A percentile compares a stretch with the other conserved stretches of the same genome.
Evolutionary conservation across 2,113 vertebrate genomes (phyloP).

Genomic region (Esox niger): DNA sequence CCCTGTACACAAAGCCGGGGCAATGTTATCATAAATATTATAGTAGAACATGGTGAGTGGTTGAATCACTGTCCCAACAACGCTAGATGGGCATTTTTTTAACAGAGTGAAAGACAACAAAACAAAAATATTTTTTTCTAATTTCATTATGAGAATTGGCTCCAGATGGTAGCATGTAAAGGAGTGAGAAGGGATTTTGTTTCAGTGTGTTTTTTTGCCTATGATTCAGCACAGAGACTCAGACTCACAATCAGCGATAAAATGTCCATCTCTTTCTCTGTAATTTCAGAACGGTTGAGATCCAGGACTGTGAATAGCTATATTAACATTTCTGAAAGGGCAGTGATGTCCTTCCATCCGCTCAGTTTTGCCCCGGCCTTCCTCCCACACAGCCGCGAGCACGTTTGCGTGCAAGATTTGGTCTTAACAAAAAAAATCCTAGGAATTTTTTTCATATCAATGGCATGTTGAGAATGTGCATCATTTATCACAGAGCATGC

Average conservation of each 20-base stretch:
- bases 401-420: not conserved
- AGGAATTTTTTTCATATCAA: too few relatives aligned
- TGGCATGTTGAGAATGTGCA: too few relatives aligned
- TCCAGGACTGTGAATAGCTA: not conserved
- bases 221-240: not conserved
- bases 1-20: constrained; percentile 3
- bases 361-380: too few relatives aligned
- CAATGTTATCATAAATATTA: constrained; percentile 13
- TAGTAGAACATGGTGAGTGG: not conserved
- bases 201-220: not conserved
- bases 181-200: not conserved
- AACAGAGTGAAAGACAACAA: not conserved
- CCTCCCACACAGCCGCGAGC: not conserved
- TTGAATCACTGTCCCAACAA: not conserved
- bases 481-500: not conserved
- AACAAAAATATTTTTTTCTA: constrained; percentile 4
- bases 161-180: constrained; percentile 5
- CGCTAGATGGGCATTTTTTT: not conserved
- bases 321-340: too few relatives aligned
- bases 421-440: not conserved
- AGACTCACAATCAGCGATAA: not conserved
- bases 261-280: not conserved
- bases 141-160: constrained; percentile 1
- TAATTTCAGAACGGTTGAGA: not conserved
- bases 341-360: too few relatives aligned